phyloP scores from a whole-genome alignment of 2,888 invertebrate species.

The Heteropelma amictum region DNA sequence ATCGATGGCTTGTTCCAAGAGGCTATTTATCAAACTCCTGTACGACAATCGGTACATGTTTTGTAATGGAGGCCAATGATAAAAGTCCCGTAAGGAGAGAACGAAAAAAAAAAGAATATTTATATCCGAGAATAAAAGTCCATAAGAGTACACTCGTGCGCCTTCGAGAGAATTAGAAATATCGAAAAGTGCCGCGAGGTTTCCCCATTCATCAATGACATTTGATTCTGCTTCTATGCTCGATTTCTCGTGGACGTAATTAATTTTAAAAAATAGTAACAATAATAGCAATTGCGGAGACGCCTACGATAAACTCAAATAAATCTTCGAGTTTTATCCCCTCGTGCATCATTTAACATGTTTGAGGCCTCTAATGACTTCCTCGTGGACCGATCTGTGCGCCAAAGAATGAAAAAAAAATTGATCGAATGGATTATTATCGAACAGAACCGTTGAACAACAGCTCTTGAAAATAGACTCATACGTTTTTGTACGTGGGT shows the following conservation, averaged over 20 bases:
- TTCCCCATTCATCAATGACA: slow-evolving; percentile 43
- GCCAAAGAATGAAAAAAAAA: too few relatives aligned
- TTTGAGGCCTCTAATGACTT: not conserved
- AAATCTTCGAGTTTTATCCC: not conserved
- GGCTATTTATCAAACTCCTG: slow-evolving; percentile 57
- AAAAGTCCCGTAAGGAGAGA: slow-evolving; percentile 3
- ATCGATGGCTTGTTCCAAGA: slow-evolving; percentile 57
- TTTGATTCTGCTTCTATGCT: slow-evolving; percentile 27
- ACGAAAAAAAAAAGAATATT: slow-evolving; percentile 9
- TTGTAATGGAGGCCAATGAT: slow-evolving; percentile 21
- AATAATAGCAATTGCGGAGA: not conserved
- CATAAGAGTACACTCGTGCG: slow-evolving; percentile 12
- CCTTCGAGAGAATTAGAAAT: slow-evolving; percentile 34
- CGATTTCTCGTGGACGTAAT: slow-evolving; percentile 20
- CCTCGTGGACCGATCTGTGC: not conserved
- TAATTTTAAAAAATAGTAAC: slow-evolving; percentile 5
- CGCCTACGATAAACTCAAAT: not conserved
- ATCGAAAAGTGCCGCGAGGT: slow-evolving; percentile 17
- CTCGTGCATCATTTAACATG: not conserved
- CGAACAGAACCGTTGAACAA: too few relatives aligned
- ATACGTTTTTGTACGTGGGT: too few relatives aligned
- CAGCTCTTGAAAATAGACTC: too few relatives aligned
- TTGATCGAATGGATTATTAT: too few relatives aligned
- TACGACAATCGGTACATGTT: slow-evolving; percentile 40
- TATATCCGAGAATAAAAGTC: slow-evolving; percentile 13